These are phyloP conservation scores for Leucophora obtusa DNA, from an alignment of 2,888 invertebrate genomes.

Conservation along the genomic window DNA sequence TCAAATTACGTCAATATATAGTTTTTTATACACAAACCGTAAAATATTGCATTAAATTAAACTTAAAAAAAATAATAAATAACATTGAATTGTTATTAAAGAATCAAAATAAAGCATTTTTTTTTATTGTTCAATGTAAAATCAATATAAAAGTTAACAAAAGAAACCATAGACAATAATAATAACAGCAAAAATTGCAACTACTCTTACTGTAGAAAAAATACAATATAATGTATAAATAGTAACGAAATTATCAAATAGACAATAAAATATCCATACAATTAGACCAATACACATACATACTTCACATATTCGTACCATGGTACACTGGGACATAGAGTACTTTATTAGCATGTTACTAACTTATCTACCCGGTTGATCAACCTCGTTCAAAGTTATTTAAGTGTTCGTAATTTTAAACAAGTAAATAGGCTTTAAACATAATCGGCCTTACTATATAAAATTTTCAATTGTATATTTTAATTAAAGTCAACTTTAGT, in stretches of 20 bases:
- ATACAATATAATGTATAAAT: neutral
- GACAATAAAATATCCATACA: neutral
- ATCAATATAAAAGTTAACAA: constrained; percentile 13
- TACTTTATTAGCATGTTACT: too few species aligned
- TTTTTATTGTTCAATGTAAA: constrained; percentile 11
- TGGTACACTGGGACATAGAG: neutral
- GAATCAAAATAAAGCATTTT: neutral
- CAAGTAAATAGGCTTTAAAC: too few species aligned
- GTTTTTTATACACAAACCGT: neutral
- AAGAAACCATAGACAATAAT: constrained; percentile 10
- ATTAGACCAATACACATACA: neutral
- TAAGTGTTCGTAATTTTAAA: too few species aligned
- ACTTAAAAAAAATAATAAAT: constrained; percentile 25
- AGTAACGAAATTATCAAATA: neutral
- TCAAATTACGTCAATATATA: constrained; percentile 23
- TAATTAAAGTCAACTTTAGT: too few species aligned
- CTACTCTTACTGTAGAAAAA: constrained; percentile 1
- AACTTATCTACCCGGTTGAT: too few species aligned
- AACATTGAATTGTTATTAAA: constrained; percentile 20
- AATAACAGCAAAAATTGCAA: constrained; percentile 26
- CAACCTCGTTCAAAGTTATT: too few species aligned
- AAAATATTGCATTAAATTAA: constrained; percentile 12
- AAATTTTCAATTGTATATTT: too few species aligned
- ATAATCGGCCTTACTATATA: too few species aligned
- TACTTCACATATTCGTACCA: too few species aligned